phyloP scores from a whole-genome alignment of 2,113 vertebrate genomes.

The Salvelinus fontinalis region DNA sequence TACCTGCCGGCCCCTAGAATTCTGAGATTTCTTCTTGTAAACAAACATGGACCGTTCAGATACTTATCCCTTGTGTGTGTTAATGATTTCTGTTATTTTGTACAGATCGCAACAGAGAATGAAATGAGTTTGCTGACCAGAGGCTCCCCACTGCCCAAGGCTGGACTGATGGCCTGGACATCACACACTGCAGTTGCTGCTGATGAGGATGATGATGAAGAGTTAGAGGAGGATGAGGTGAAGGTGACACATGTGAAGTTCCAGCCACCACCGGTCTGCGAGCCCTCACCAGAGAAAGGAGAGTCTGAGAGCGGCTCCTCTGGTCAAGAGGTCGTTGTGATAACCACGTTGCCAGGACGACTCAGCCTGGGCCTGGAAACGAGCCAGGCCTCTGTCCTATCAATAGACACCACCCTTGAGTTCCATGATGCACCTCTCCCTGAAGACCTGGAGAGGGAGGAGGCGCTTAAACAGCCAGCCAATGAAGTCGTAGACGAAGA shows the following conservation, averaged over 20 bases:
- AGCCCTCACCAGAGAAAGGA: no score
- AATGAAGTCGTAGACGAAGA: constrained; percentile 69
- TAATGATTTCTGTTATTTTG: constrained; percentile 12
- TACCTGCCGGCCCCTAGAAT: no score
- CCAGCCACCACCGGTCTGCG: background rate
- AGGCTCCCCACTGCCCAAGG: constrained; percentile 48
- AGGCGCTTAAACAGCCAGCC: constrained; percentile 16
- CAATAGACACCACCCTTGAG: constrained; percentile 82
- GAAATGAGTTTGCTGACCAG: constrained; percentile 61
- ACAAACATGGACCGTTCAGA: no score
- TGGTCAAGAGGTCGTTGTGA: constrained; percentile 39
- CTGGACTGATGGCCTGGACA: constrained; percentile 53
- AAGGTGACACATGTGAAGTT: constrained; percentile 31
- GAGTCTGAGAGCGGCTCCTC: constrained; percentile 40
- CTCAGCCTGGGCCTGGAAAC: constrained; percentile 68
- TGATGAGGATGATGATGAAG: constrained; percentile 6
- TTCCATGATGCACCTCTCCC: constrained; percentile 80
- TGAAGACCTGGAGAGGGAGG: constrained; percentile 54
- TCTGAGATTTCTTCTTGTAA: no score
- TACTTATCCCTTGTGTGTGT: background rate
- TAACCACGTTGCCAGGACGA: constrained; percentile 32
- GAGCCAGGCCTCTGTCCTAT: constrained; percentile 70
- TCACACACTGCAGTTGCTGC: constrained; percentile 31
- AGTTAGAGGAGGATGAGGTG: constrained; percentile 44
- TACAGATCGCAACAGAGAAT: constrained; percentile 66